Evolutionary conservation across 1,140 invertebrate species (phyloP).

Genomic region (Portunus trituberculatus): DNA sequence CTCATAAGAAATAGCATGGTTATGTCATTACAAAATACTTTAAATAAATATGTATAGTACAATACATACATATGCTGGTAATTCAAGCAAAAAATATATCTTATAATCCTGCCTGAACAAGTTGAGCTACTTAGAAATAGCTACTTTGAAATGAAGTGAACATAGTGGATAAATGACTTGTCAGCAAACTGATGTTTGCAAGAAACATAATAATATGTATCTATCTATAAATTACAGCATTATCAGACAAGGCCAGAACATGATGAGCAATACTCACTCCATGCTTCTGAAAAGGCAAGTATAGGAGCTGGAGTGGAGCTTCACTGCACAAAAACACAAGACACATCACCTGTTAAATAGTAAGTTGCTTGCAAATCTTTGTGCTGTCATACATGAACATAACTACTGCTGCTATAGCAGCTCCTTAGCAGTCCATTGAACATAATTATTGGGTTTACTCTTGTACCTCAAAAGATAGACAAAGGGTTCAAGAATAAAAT

Average conservation of each 20-base stretch:
- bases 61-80: background rate
- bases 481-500: too few relatives aligned
- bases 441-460: background rate
- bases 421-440: background rate
- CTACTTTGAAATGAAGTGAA: background rate
- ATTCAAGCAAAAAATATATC: background rate
- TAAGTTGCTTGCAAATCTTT: background rate
- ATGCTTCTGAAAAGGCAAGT: constrained; percentile 3
- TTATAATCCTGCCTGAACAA: background rate
- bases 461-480: too few relatives aligned
- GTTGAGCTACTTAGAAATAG: background rate
- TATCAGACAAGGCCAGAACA: background rate
- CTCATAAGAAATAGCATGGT: background rate
- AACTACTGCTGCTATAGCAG: background rate
- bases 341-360: background rate
- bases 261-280: background rate
- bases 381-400: background rate
- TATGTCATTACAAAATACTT: background rate
- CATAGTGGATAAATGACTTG: background rate
- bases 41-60: constrained; percentile 13
- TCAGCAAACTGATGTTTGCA: background rate
- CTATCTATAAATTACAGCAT: background rate
- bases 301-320: background rate
- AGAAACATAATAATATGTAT: background rate
- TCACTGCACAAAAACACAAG: background rate